Percentiles rank a stretch among this genome's conserved stretches.
phyloP scores from a whole-genome alignment of 35 echinoderm and acorn worm species.

The Chiridota heheva region DNA sequence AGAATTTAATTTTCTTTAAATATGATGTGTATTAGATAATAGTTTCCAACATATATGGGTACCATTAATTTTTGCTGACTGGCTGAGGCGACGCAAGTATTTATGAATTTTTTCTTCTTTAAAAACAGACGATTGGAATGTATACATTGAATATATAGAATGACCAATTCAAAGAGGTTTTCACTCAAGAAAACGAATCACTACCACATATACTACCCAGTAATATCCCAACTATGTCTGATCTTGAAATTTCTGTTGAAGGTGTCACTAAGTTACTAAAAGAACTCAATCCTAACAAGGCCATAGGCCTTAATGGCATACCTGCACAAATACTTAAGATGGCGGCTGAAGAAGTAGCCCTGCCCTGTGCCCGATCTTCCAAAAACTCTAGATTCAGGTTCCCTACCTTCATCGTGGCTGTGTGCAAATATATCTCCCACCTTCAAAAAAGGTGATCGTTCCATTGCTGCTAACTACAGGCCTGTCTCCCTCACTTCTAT shows the following conservation, averaged over 20 bases:
- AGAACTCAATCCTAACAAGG: conserved; percentile 13
- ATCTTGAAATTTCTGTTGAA: conserved; percentile 23
- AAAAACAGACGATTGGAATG: too few species aligned
- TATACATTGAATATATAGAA: too few species aligned
- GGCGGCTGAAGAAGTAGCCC: conserved; percentile 37
- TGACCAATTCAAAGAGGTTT: too few species aligned
- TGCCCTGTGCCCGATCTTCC: background rate
- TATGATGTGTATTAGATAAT: too few species aligned
- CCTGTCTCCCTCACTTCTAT: conserved; percentile 7
- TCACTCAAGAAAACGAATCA: too few species aligned
- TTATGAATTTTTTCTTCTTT: too few species aligned
- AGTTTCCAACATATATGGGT: too few species aligned
- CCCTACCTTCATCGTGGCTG: background rate
- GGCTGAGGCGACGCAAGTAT: too few species aligned
- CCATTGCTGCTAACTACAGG: conserved; percentile 12
- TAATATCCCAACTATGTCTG: conserved; percentile 12
- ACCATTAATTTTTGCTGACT: too few species aligned
- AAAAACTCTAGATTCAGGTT: background rate
- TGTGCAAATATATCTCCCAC: conserved; percentile 9
- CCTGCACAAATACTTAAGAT: conserved; percentile 35
- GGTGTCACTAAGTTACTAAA: conserved; percentile 19
- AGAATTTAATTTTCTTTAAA: too few species aligned
- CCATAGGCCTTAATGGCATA: conserved; percentile 13
- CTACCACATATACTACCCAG: too few species aligned
- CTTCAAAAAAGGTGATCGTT: conserved; percentile 27